Conservation (phyloP, 2,797 vertebrate species). For the Pristis pectinata region DNA sequence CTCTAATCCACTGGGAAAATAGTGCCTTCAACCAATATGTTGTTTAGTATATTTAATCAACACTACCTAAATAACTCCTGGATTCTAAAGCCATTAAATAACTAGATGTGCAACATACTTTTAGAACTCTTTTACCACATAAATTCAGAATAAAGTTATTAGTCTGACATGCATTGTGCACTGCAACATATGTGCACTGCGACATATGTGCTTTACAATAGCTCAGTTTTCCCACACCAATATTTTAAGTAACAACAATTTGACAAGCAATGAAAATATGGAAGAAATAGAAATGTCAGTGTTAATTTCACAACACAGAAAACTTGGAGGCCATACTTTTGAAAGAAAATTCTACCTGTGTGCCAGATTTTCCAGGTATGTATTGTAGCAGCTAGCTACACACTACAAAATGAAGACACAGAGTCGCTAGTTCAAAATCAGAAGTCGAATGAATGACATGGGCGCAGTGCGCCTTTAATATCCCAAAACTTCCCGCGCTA, state of each 20-base stretch:
- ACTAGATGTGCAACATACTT: neutral
- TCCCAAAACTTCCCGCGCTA: too few species aligned
- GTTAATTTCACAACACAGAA: neutral
- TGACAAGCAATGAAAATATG: neutral
- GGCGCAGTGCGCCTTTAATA: too few species aligned
- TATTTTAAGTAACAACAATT: neutral
- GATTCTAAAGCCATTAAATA: neutral
- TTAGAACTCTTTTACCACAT: neutral
- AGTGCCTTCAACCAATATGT: neutral
- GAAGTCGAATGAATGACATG: too few species aligned
- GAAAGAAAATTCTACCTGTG: neutral
- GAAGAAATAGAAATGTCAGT: neutral
- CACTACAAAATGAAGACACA: too few species aligned
- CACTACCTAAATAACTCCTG: neutral
- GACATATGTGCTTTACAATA: too few species aligned
- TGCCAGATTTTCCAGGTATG: neutral
- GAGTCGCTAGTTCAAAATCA: too few species aligned
- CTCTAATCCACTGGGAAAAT: neutral
- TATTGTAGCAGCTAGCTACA: too few species aligned
- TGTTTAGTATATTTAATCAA: neutral
- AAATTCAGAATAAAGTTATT: too few species aligned
- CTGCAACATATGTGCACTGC: too few species aligned
- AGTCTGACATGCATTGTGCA: too few species aligned
- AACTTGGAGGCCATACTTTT: neutral
- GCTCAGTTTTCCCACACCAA: neutral